phyloP scores from a whole-genome alignment of 2,888 invertebrate genomes.

The Caenorhabditis angaria region DNA sequence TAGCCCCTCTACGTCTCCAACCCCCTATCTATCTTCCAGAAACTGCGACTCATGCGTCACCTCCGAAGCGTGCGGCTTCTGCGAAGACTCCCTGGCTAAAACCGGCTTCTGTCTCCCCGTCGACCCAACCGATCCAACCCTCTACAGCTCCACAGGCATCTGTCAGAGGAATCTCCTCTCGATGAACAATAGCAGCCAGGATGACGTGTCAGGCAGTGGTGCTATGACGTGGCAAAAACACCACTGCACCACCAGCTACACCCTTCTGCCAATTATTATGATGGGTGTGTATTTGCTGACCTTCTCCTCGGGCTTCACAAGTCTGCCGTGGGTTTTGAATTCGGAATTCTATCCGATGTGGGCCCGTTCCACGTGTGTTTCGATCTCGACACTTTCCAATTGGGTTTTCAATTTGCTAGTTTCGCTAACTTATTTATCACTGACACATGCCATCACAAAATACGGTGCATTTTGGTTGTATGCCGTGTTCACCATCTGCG shows the following conservation, averaged over 20 bases:
- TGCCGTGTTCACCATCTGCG: constrained; percentile 74
- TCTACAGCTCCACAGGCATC: constrained; percentile 22
- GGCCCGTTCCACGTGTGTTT: constrained; percentile 75
- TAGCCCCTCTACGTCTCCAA: not conserved
- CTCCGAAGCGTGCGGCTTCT: constrained; percentile 74
- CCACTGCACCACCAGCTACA: constrained; percentile 67
- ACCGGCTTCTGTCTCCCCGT: constrained; percentile 40
- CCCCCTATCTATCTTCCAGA: constrained; percentile 22
- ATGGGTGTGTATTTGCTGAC: constrained; percentile 67
- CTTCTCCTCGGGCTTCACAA: constrained; percentile 51
- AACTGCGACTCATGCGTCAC: constrained; percentile 74
- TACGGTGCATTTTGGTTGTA: constrained; percentile 75
- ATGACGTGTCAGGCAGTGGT: too few species aligned
- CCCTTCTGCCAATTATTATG: constrained; percentile 70
- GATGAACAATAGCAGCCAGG: too few species aligned
- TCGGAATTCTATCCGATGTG: constrained; percentile 76
- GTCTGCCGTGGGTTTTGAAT: constrained; percentile 77
- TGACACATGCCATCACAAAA: constrained; percentile 64
- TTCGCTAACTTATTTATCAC: constrained; percentile 75
- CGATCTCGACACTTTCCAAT: constrained; percentile 73
- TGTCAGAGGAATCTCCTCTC: too few species aligned
- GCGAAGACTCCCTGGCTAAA: constrained; percentile 34
- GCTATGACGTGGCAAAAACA: constrained; percentile 30
- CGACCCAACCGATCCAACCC: constrained; percentile 18
- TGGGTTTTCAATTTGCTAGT: constrained; percentile 76